Conservation (phyloP, 2,797 vertebrate genomes). For the Thalassophryne amazonica region DNA sequence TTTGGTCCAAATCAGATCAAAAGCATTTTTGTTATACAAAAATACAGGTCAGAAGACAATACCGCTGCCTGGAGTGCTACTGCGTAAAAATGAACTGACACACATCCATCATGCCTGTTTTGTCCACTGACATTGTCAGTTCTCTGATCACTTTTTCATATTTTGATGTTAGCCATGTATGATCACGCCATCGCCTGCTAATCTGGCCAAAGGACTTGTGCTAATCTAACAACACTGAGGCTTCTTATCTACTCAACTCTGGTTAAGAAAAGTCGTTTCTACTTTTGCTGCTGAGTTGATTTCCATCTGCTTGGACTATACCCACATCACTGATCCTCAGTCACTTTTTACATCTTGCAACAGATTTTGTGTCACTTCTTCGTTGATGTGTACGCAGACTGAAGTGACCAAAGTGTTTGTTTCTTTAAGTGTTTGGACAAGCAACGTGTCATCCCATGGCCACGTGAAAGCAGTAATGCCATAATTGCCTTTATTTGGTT, state of each 20-base stretch:
- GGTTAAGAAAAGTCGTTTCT: conserved; percentile 68
- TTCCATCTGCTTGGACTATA: conserved; percentile 31
- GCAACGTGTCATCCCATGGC: conserved; percentile 64
- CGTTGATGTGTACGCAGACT: conserved; percentile 1
- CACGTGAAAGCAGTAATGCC: conserved; percentile 72
- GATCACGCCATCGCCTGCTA: conserved; percentile 62
- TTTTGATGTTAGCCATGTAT: conserved; percentile 37
- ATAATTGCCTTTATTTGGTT: conserved; percentile 75
- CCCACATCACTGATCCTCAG: conserved; percentile 10
- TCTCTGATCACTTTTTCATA: conserved; percentile 29
- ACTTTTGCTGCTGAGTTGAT: conserved; percentile 37
- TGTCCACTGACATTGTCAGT: too few relatives aligned
- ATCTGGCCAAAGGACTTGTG: conserved; percentile 65
- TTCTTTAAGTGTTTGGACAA: conserved; percentile 30
- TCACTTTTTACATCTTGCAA: too few relatives aligned
- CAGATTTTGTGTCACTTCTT: too few relatives aligned
- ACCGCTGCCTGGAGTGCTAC: too few relatives aligned
- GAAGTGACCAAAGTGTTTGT: conserved; percentile 13
- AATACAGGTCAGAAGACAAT: too few relatives aligned
- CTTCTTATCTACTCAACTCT: conserved; percentile 75
- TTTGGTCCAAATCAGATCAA: too few relatives aligned
- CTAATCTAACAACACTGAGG: conserved; percentile 75
- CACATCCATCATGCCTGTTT: too few relatives aligned
- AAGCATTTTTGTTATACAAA: too few relatives aligned
- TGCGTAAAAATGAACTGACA: too few relatives aligned